A percentile compares a stretch with the other conserved stretches of the same genome.
These are phyloP conservation scores for Geopemphigus sp. DNA, from an alignment of 1,140 invertebrate species.

Conservation along the genomic window DNA sequence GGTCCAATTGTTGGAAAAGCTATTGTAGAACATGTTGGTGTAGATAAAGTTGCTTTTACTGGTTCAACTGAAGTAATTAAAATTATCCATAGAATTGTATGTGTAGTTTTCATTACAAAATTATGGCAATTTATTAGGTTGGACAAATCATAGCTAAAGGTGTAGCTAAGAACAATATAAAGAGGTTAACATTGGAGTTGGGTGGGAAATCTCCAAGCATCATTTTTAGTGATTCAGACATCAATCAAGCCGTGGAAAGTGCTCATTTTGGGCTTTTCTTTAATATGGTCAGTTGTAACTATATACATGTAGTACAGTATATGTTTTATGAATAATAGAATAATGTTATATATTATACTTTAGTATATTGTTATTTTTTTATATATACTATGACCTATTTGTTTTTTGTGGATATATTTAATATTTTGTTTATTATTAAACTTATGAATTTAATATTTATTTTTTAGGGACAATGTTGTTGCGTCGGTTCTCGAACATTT, in stretches of 20 bases:
- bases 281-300: slow-evolving; percentile 66
- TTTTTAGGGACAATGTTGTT: slow-evolving; percentile 69
- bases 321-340: too few species aligned
- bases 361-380: too few species aligned
- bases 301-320: too few species aligned
- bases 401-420: too few species aligned
- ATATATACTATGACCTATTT: too few species aligned
- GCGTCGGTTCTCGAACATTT: slow-evolving; percentile 83
- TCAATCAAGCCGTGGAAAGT: slow-evolving; percentile 75
- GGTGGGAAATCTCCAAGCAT: slow-evolving; percentile 96
- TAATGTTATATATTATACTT: too few species aligned
- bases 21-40: slow-evolving; percentile 72
- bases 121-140: slow-evolving; percentile 56
- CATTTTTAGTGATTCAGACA: slow-evolving; percentile 79
- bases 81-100: neutral
- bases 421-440: too few species aligned
- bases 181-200: slow-evolving; percentile 87
- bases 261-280: slow-evolving; percentile 82
- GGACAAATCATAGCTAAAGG: slow-evolving; percentile 82
- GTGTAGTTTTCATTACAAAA: neutral
- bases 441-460: too few species aligned
- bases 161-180: slow-evolving; percentile 78
- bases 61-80: slow-evolving; percentile 76
- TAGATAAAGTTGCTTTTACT: slow-evolving; percentile 76
- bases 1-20: slow-evolving; percentile 79